A percentile compares a stretch with the other conserved stretches of the same genome.
Evolutionary conservation across 2,113 vertebrate genomes (phyloP).

Genomic region (Casuarius casuarius): DNA sequence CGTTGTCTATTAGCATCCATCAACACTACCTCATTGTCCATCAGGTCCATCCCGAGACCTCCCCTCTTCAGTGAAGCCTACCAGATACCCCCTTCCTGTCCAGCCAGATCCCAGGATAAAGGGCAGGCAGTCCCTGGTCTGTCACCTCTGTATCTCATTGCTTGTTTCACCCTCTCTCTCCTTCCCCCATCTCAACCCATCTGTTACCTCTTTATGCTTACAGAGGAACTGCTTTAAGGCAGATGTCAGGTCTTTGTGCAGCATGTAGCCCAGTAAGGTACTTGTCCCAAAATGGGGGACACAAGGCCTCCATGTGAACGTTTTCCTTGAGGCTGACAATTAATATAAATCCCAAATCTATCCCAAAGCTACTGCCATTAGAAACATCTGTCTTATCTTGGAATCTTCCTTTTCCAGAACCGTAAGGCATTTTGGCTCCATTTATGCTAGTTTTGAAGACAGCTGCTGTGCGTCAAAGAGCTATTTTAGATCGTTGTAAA

Average conservation of each 20-base stretch:
- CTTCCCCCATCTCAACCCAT: background rate
- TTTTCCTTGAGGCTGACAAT: constrained; percentile 31
- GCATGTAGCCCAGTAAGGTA: background rate
- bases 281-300: background rate
- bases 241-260: background rate
- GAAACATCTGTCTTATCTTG: constrained; percentile 20
- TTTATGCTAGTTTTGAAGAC: constrained; percentile 32
- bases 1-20: background rate
- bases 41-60: background rate
- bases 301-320: background rate
- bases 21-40: background rate
- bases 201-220: background rate
- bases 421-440: constrained; percentile 20
- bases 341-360: constrained; percentile 14
- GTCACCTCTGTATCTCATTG: constrained; percentile 29
- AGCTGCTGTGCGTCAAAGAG: constrained; percentile 44
- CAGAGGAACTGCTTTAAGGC: background rate
- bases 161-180: background rate
- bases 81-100: background rate
- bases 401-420: constrained; percentile 33
- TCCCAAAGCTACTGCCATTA: constrained; percentile 4
- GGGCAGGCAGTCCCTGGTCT: background rate
- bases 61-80: background rate
- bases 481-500: constrained; percentile 44
- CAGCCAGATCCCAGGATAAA: background rate